These are phyloP conservation scores for Chouioia cunea DNA, from an alignment of 2,888 invertebrate species.

Conservation along the genomic window DNA sequence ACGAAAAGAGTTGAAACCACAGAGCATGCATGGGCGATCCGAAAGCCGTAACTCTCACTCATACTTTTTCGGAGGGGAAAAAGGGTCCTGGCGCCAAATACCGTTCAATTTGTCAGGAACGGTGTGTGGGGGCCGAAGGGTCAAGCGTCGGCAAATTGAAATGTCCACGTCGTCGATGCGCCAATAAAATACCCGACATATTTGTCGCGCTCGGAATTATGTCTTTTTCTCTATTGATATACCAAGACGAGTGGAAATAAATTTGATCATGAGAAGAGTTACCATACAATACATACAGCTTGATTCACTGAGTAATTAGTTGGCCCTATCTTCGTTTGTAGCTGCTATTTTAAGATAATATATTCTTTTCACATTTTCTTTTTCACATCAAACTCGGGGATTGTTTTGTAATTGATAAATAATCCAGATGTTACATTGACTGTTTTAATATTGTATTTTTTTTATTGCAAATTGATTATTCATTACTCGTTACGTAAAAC, in stretches of 20 bases:
- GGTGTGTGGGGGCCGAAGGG: slow-evolving; percentile 20
- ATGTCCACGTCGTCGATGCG: slow-evolving; percentile 57
- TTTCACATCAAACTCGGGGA: too few species aligned
- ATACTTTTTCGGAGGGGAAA: background rate
- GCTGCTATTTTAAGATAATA: too few species aligned
- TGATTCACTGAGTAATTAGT: too few species aligned
- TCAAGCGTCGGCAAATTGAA: slow-evolving; percentile 52
- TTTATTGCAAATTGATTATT: too few species aligned
- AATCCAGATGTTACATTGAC: too few species aligned
- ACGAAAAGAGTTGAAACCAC: slow-evolving; percentile 21
- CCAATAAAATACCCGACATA: slow-evolving; percentile 63
- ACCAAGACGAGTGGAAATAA: slow-evolving; percentile 7
- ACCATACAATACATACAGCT: too few species aligned
- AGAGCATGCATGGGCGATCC: slow-evolving; percentile 10
- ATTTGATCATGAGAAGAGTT: background rate
- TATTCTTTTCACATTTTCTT: too few species aligned
- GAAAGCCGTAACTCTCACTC: slow-evolving; percentile 1
- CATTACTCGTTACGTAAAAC: too few species aligned
- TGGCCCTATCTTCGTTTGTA: too few species aligned
- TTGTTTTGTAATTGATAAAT: too few species aligned
- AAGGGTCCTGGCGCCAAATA: slow-evolving; percentile 33
- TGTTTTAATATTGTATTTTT: too few species aligned
- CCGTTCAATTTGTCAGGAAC: slow-evolving; percentile 59
- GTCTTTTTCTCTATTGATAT: slow-evolving; percentile 12
- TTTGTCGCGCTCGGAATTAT: slow-evolving; percentile 49